Conservation (phyloP, 2,113 vertebrate genomes). For the Pyxicephalus adspersus region DNA sequence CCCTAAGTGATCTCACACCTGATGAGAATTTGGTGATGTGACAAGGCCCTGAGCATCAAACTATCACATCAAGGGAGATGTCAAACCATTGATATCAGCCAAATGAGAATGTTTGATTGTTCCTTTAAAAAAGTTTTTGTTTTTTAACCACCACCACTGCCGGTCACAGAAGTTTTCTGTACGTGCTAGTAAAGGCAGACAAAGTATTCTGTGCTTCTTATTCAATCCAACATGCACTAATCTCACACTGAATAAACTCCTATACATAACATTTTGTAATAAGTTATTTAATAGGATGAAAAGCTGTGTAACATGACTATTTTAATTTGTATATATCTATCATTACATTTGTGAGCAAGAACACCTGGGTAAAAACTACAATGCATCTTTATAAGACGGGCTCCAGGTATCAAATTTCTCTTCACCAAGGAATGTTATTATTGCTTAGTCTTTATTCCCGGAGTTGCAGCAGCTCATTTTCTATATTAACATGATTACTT, state of each 20-base stretch:
- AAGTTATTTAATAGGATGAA: not conserved
- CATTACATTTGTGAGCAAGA: not conserved
- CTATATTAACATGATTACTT: slow-evolving; percentile 10
- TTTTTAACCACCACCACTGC: no score
- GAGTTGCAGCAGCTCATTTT: not conserved
- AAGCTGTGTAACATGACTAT: not conserved
- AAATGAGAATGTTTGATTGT: no score
- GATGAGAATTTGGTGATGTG: no score
- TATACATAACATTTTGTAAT: not conserved
- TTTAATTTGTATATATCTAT: not conserved
- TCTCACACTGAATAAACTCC: not conserved
- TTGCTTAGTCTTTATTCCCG: slow-evolving; percentile 20
- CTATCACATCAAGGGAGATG: no score
- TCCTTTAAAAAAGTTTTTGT: no score
- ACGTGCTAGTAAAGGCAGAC: no score
- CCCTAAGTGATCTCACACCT: no score
- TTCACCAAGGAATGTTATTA: slow-evolving; percentile 42
- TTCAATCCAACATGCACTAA: no score
- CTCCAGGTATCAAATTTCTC: slow-evolving; percentile 1
- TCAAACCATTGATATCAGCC: no score
- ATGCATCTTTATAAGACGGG: slow-evolving; percentile 23
- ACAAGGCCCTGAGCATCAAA: no score
- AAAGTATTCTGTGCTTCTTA: no score
- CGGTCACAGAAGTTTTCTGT: no score
- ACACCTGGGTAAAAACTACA: slow-evolving; percentile 34